These are phyloP conservation scores for Spialia ferax DNA, from an alignment of 2,888 invertebrate genomes.

Conservation along the genomic window DNA sequence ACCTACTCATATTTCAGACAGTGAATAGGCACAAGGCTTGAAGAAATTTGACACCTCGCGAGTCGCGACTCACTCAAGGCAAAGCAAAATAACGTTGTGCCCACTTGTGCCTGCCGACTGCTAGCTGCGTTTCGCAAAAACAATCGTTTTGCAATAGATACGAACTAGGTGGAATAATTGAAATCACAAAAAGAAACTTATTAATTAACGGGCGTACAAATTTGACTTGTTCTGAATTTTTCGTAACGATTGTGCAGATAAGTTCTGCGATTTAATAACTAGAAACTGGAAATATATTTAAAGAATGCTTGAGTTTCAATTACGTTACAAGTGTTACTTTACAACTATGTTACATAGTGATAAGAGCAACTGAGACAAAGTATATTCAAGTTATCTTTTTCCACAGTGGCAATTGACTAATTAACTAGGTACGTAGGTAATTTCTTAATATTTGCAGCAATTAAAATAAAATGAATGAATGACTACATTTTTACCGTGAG, in stretches of 20 bases:
- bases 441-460: too few relatives aligned
- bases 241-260: not conserved
- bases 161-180: not conserved
- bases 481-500: too few relatives aligned
- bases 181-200: constrained; percentile 11
- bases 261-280: not conserved
- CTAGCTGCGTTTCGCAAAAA: constrained; percentile 31
- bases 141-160: constrained; percentile 16
- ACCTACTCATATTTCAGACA: constrained; percentile 22
- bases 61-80: constrained; percentile 14
- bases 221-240: not conserved
- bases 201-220: not conserved
- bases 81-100: not conserved
- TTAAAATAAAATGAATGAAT: too few relatives aligned
- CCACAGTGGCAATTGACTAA: too few relatives aligned
- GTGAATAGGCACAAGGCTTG: constrained; percentile 23
- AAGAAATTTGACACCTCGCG: constrained; percentile 24
- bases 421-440: too few relatives aligned
- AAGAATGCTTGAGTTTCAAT: not conserved
- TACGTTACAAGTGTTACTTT: not conserved
- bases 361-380: too few relatives aligned
- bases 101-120: too few relatives aligned
- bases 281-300: not conserved
- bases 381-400: too few relatives aligned
- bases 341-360: too few relatives aligned